Conservation (phyloP, 2,888 invertebrate genomes). For the Lobophora halterata region DNA sequence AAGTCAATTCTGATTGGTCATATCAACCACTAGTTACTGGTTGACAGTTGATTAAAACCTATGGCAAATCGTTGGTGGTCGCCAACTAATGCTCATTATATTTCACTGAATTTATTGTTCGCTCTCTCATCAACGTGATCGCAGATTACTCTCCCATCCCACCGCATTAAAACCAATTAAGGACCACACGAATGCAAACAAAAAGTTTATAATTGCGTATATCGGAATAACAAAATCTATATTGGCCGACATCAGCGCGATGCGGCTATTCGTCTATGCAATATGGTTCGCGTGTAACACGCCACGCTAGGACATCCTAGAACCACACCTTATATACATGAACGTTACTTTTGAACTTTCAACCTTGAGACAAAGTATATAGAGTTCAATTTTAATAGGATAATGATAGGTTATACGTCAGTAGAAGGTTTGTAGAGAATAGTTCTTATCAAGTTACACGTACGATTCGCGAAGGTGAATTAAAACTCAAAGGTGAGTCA, state of each 20-base stretch:
- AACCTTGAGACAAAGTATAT: constrained; percentile 6
- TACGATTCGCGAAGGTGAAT: constrained; percentile 60
- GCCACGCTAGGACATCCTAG: constrained; percentile 41
- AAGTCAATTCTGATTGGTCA: too few relatives aligned
- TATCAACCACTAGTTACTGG: too few relatives aligned
- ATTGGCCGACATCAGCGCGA: constrained; percentile 57
- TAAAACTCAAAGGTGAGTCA: constrained; percentile 54
- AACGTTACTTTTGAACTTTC: constrained; percentile 10
- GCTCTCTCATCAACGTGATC: constrained; percentile 13
- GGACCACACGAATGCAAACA: constrained; percentile 30
- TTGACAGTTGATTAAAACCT: background rate
- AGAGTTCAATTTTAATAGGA: constrained; percentile 18
- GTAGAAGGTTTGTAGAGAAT: constrained; percentile 13
- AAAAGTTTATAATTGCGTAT: constrained; percentile 55
- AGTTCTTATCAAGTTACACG: constrained; percentile 62
- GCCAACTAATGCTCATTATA: background rate
- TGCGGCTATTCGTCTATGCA: constrained; percentile 66
- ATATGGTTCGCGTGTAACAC: constrained; percentile 65
- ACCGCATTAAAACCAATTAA: constrained; percentile 29
- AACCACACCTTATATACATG: constrained; percentile 25
- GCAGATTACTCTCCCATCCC: constrained; percentile 17
- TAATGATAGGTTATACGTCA: constrained; percentile 12
- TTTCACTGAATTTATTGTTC: constrained; percentile 4
- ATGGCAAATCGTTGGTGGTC: constrained; percentile 1
- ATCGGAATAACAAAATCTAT: constrained; percentile 59